Evolutionary conservation across 2,797 vertebrate species (phyloP), one percentile per base, ranked within the genome.

Genomic region (Anguilla anguilla): DNA sequence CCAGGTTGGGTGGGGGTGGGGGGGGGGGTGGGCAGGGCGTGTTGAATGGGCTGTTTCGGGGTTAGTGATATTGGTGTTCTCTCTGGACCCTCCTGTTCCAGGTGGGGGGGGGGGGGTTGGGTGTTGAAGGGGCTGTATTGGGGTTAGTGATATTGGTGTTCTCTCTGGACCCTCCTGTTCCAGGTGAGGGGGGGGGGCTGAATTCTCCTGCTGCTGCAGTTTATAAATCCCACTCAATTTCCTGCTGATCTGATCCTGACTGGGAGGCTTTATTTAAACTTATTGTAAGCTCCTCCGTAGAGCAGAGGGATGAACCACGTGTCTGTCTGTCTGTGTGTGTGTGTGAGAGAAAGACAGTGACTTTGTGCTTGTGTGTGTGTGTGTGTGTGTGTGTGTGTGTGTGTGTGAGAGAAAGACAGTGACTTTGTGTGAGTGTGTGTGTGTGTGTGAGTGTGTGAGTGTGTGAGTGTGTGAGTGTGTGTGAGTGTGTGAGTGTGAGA

Each of bases 401-500:
- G 87, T 64, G 89, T 84, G 90, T 89, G 89, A 79, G 49, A 85
- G 64, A 55, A n/a, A n/a, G n/a, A n/a, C n/a, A n/a, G n/a, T n/a
- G n/a, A n/a, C n/a, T n/a, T n/a, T n/a, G n/a, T n/a, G n/a, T n/a
- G n/a, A n/a, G n/a, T n/a, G n/a, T n/a, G n/a, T n/a, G n/a, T n/a
- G 53, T 22, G 59, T 22, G 59, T 91, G 88, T 92, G 72, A 88
- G 87, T 64, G 89, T 84, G 90, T 89, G 89, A 79, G 49, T n/a
- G n/a, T n/a, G n/a, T n/a, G n/a, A n/a, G n/a, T n/a, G n/a, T n/a
- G n/a, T n/a, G n/a, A n/a, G 53, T 22, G 59, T 22, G 59, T 91
- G 88, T 92, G 72, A 88, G 87, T 64, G 89, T 84, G 90, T 89
- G 89, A 79, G 49, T n/a, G n/a, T n/a, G n/a, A n/a, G n/a, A n/a